phyloP scores from a whole-genome alignment of 1,140 invertebrate genomes.

The Manduca sexta region DNA sequence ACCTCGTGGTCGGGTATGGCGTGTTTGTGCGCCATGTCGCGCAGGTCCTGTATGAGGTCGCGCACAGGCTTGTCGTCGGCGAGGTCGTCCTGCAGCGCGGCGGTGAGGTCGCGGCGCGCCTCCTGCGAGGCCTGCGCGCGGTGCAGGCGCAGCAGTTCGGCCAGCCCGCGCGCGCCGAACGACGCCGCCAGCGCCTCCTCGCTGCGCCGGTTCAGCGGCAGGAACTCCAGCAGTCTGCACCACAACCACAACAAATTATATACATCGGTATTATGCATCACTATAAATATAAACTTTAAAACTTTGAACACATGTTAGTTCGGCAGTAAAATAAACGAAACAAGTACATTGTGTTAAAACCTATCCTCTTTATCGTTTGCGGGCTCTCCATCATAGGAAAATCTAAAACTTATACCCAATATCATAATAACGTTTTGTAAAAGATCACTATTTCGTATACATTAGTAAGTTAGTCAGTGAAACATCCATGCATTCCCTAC shows the following conservation, averaged over 20 bases:
- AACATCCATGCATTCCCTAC: too few species aligned
- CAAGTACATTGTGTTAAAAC: too few species aligned
- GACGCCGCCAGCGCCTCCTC: constrained; percentile 89
- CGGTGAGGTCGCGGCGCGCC: constrained; percentile 50
- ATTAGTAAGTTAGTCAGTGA: too few species aligned
- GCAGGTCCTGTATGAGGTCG: constrained; percentile 87
- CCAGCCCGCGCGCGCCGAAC: constrained; percentile 89
- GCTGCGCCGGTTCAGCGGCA: constrained; percentile 93
- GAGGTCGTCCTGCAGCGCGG: constrained; percentile 84
- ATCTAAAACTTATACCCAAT: too few species aligned
- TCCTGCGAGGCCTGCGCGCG: constrained; percentile 89
- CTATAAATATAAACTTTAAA: too few species aligned
- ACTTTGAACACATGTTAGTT: too few species aligned
- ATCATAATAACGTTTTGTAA: too few species aligned
- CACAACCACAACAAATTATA: neutral
- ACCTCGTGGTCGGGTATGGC: constrained; percentile 92
- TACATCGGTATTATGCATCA: too few species aligned
- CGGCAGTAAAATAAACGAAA: too few species aligned
- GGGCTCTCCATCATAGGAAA: too few species aligned
- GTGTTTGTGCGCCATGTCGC: constrained; percentile 87
- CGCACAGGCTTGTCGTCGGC: constrained; percentile 86
- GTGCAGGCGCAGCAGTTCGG: constrained; percentile 92
- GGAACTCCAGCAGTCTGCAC: constrained; percentile 91
- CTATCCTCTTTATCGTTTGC: too few species aligned
- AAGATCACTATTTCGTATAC: too few species aligned